These are phyloP conservation scores for Hyles euphorbiae DNA, from an alignment of 1,140 invertebrate genomes.

Conservation along the genomic window DNA sequence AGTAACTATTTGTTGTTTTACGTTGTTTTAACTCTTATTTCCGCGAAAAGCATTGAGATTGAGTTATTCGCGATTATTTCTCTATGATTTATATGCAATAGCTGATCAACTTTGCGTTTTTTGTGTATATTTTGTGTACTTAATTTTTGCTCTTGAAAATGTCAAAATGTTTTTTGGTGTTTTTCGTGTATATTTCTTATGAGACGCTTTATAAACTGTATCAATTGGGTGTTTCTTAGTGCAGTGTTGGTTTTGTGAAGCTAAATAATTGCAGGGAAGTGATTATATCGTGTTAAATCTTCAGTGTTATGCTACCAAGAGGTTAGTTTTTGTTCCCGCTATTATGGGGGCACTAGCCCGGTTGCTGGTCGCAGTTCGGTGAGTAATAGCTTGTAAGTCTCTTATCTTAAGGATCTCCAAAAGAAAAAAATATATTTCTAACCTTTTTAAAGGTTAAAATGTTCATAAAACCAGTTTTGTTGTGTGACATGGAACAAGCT, in stretches of 20 bases:
- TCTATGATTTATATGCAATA: neutral
- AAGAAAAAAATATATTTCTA: too few species aligned
- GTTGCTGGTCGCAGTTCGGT: constrained; percentile 52
- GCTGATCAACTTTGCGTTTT: constrained; percentile 1
- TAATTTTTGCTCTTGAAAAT: constrained; percentile 31
- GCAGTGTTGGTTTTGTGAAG: constrained; percentile 13
- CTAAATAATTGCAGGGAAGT: neutral
- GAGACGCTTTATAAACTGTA: constrained; percentile 25
- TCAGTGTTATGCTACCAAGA: constrained; percentile 48
- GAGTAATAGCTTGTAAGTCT: constrained; percentile 68
- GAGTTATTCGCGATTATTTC: constrained; percentile 38
- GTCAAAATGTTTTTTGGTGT: constrained; percentile 65
- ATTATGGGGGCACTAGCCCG: constrained; percentile 32
- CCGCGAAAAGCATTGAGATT: constrained; percentile 44
- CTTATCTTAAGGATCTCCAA: constrained; percentile 44
- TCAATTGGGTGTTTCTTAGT: constrained; percentile 14
- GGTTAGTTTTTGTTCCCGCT: constrained; percentile 73
- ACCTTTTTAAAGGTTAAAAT: too few species aligned
- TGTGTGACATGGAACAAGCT: too few species aligned
- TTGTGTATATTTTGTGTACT: constrained; percentile 2
- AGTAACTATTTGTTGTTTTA: constrained; percentile 61
- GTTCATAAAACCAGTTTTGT: too few species aligned
- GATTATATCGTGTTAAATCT: constrained; percentile 16
- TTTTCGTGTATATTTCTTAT: constrained; percentile 46
- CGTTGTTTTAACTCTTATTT: constrained; percentile 35